Evolutionary conservation across 2,113 vertebrate genomes (phyloP).

Genomic region (Centropus unirufus): DNA sequence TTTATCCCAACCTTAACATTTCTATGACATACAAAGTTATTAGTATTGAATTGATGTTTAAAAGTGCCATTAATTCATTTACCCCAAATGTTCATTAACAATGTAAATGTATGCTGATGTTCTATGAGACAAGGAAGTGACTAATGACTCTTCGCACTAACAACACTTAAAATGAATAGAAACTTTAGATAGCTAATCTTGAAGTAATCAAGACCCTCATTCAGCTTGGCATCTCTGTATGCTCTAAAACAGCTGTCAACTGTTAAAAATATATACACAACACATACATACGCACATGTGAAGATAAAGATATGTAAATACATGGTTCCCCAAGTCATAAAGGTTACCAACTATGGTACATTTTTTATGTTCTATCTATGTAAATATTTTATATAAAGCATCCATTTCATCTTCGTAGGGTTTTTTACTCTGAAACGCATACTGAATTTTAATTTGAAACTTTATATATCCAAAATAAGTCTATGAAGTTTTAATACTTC

Average conservation of each 20-base stretch:
- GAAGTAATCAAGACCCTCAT: slow-evolving; percentile 90
- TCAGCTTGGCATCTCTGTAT: slow-evolving; percentile 88
- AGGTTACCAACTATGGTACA: slow-evolving; percentile 79
- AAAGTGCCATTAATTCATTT: slow-evolving; percentile 94
- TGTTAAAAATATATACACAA: slow-evolving; percentile 91
- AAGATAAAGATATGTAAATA: slow-evolving; percentile 83
- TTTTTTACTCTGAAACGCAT: slow-evolving; percentile 58
- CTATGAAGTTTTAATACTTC: slow-evolving; percentile 26
- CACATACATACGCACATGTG: slow-evolving; percentile 79
- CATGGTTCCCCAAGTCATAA: slow-evolving; percentile 77
- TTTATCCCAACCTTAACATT: slow-evolving; percentile 82
- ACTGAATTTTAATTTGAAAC: slow-evolving; percentile 74
- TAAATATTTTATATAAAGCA: slow-evolving; percentile 83
- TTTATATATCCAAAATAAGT: slow-evolving; percentile 50
- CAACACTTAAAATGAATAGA: slow-evolving; percentile 87
- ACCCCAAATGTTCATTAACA: slow-evolving; percentile 94
- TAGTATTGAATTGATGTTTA: slow-evolving; percentile 91
- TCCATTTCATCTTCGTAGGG: slow-evolving; percentile 69
- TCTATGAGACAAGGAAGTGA: slow-evolving; percentile 89
- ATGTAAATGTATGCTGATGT: slow-evolving; percentile 98
- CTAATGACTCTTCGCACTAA: slow-evolving; percentile 91
- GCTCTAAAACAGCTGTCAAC: slow-evolving; percentile 90
- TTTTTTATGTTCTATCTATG: slow-evolving; percentile 76
- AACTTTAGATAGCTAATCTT: slow-evolving; percentile 92
- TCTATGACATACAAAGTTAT: slow-evolving; percentile 86